Percentiles rank a stretch among this genome's conserved stretches.
phyloP scores from a whole-genome alignment of 2,113 vertebrate species.

The Lipotes vexillifer region DNA sequence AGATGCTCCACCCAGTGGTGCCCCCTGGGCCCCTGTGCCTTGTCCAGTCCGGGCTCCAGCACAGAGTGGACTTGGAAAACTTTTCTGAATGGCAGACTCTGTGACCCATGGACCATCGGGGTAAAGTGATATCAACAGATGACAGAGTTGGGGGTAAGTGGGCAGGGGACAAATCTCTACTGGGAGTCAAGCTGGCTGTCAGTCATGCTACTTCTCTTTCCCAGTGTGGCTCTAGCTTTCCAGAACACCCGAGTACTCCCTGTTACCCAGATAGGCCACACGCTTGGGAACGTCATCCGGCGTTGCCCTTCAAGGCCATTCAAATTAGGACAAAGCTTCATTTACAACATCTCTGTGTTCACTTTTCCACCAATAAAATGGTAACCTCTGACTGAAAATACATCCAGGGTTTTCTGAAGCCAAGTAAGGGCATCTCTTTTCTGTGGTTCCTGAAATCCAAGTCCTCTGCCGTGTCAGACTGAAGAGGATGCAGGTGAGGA shows the following conservation, averaged over 20 bases:
- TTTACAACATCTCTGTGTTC: background rate
- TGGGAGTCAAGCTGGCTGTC: background rate
- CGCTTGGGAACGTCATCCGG: background rate
- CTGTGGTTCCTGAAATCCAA: background rate
- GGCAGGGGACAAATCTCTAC: background rate
- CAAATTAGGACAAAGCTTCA: background rate
- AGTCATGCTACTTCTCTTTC: background rate
- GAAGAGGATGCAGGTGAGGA: rapidly evolving
- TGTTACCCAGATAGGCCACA: background rate
- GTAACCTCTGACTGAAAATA: background rate
- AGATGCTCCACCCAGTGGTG: too few species aligned
- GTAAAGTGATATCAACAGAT: background rate
- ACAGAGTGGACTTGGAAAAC: background rate
- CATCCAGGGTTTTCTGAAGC: background rate
- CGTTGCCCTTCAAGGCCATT: background rate
- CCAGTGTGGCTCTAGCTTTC: background rate
- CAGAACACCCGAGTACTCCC: background rate
- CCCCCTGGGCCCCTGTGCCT: background rate
- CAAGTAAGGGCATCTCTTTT: background rate
- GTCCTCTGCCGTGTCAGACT: background rate
- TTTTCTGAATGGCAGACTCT: background rate
- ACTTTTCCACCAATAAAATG: background rate
- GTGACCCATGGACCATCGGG: rapidly evolving
- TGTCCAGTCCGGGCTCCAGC: background rate
- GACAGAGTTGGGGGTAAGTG: background rate